These are phyloP conservation scores for Microtus richardsoni DNA, from an alignment of 2,113 vertebrate genomes.

Conservation along the genomic window DNA sequence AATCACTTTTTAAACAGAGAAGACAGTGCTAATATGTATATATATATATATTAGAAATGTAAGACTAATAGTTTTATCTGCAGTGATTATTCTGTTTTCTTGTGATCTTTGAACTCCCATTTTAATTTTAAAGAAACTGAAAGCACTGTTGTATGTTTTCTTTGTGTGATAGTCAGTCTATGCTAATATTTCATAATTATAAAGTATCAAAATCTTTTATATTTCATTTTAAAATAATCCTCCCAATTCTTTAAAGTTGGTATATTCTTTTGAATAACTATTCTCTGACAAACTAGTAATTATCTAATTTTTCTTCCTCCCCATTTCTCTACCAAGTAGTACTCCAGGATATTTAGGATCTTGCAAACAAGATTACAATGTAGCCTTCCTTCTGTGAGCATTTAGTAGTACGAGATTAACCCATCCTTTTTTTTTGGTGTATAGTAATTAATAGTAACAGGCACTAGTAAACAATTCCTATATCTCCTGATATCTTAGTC, in stretches of 20 bases:
- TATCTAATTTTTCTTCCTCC: neutral
- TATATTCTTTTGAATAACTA: slow-evolving; percentile 33
- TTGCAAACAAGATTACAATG: neutral
- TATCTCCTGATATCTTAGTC: neutral
- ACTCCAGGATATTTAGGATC: neutral
- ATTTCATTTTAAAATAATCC: neutral
- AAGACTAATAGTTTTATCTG: slow-evolving; percentile 12
- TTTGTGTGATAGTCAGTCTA: neutral
- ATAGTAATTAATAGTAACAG: neutral
- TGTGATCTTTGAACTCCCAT: slow-evolving; percentile 17
- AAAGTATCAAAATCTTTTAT: slow-evolving; percentile 36
- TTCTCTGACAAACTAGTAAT: neutral
- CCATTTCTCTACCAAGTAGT: neutral
- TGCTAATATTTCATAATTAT: slow-evolving; percentile 21
- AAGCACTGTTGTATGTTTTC: slow-evolving; percentile 32
- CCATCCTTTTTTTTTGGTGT: neutral
- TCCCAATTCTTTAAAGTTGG: slow-evolving; percentile 14
- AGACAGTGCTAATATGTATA: neutral
- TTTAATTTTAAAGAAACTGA: slow-evolving; percentile 56
- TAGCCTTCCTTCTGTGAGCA: neutral
- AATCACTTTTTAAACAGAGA: slow-evolving; percentile 26
- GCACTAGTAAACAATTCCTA: neutral
- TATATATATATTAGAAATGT: neutral
- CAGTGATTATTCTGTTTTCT: neutral
- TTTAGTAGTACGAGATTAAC: neutral